A percentile compares a stretch with the other conserved stretches of the same genome.
phyloP scores from a whole-genome alignment of 1,140 invertebrate genomes.

The Conopomorpha cramerella region DNA sequence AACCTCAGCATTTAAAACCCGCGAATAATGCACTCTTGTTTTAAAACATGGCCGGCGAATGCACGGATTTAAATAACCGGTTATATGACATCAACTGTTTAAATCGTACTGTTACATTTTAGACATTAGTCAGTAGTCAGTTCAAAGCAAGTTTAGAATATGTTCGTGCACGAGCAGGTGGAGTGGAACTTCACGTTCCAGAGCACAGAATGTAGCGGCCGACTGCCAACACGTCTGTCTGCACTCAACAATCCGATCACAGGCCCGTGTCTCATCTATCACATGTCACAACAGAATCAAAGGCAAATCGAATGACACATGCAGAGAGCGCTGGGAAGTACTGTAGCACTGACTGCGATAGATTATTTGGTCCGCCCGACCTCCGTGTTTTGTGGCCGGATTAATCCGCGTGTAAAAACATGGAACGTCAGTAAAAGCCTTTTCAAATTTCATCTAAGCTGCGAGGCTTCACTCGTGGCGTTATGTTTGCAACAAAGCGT shows the following conservation, averaged over 20 bases:
- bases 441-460: slow-evolving; percentile 8
- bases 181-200: slow-evolving; percentile 24
- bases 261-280: slow-evolving; percentile 15
- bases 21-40: slow-evolving; percentile 8
- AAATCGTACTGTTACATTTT: too few relatives aligned
- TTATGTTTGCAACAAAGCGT: slow-evolving; percentile 41
- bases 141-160: too few relatives aligned
- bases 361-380: too few relatives aligned
- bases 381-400: too few relatives aligned
- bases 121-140: too few relatives aligned
- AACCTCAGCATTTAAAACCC: slow-evolving; percentile 21
- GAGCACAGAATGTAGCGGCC: slow-evolving; percentile 15
- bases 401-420: too few relatives aligned
- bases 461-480: slow-evolving; percentile 22
- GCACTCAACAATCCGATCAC: slow-evolving; percentile 19
- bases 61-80: too few relatives aligned
- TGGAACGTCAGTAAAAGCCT: too few relatives aligned
- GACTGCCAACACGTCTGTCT: slow-evolving; percentile 22
- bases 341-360: too few relatives aligned
- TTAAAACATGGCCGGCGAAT: too few relatives aligned
- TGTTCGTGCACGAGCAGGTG: slow-evolving; percentile 38
- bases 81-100: too few relatives aligned
- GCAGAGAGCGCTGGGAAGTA: too few relatives aligned
- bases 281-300: slow-evolving; percentile 5
- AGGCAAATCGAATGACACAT: background rate